Evolutionary conservation across 2,113 vertebrate genomes (phyloP), one percentile per base, ranked within the genome.

Genomic region (Eira barbara): DNA sequence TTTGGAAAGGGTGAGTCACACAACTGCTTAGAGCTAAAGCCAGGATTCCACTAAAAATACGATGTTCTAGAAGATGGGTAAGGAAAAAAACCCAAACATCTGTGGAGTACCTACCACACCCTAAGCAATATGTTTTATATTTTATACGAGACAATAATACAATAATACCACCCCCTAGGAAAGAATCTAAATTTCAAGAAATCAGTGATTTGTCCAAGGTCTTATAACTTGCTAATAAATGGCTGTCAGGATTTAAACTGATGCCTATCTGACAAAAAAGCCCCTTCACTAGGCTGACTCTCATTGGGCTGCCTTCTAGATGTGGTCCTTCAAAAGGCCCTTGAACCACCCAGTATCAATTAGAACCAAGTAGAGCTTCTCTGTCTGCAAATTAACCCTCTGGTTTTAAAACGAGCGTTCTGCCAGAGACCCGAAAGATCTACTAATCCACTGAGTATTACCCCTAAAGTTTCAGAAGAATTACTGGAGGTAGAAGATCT

Each of bases 41-140:
- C 49, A 23, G 82, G 87, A 95, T 80, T 93, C 87, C 86, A 96
- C 89, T 96, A 94, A 95, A 95, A 97, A 84, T 95, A 96, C 94
- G 31, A 95, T 47, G 15, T 49, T 90, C 74, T 96, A 39, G 59
- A 89, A 97, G 80, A 86, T 29, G 55, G 52, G 10, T 63, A 88
- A 95, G 91, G 31, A 47, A 94, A 71, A 71, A 84, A 89, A 83
- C 14, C 31, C 21, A 76, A 95, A 81, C 31, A 92, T 94, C 45
- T 45, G 31, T 59, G 49, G 39, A 55, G 6, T 89, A 73, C 79
- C 86, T 63, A 71, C 42, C 89, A 95, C 6, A 82, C 39, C 63
- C 91, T 25, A 15, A 29, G 31, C 9, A 92, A 34, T 47, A 74
- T 80, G 55, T 89, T 97, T 82, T 92, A 81, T 21, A 42, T 87